phyloP scores from a whole-genome alignment of 1,140 invertebrate genomes.

The Drosophila pachea region DNA sequence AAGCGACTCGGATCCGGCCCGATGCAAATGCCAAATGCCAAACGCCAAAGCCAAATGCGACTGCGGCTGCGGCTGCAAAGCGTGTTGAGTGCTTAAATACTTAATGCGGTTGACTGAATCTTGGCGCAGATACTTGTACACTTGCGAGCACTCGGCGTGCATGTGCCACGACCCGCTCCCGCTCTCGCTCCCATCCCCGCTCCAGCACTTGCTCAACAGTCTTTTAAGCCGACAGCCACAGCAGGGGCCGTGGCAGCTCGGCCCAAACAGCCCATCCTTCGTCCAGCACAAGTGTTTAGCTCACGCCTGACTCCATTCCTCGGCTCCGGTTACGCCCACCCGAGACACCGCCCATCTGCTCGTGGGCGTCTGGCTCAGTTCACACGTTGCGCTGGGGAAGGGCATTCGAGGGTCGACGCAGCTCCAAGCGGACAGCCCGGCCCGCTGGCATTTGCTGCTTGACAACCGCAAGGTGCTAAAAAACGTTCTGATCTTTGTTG shows the following conservation, averaged over 20 bases:
- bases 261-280: slow-evolving; percentile 54
- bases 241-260: neutral
- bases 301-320: slow-evolving; percentile 12
- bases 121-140: slow-evolving; percentile 72
- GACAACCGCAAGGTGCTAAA: slow-evolving; percentile 67
- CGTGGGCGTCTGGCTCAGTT: neutral
- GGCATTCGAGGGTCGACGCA: slow-evolving; percentile 13
- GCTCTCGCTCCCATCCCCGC: slow-evolving; percentile 3
- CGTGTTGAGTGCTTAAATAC: slow-evolving; percentile 74
- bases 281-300: slow-evolving; percentile 55
- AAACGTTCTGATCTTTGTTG: slow-evolving; percentile 35
- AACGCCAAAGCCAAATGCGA: slow-evolving; percentile 13
- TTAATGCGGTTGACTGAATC: slow-evolving; percentile 75
- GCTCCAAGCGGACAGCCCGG: too few species aligned
- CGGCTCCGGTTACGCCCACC: slow-evolving; percentile 43
- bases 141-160: slow-evolving; percentile 29
- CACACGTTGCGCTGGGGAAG: neutral
- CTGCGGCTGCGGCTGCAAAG: slow-evolving; percentile 42
- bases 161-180: neutral
- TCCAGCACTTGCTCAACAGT: slow-evolving; percentile 13
- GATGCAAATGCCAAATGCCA: slow-evolving; percentile 36
- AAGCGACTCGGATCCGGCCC: slow-evolving; percentile 48
- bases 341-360: neutral
- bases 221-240: slow-evolving; percentile 53
- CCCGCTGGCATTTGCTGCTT: slow-evolving; percentile 28